Percentiles rank a stretch among this genome's conserved stretches.
Evolutionary conservation across 2,888 invertebrate genomes (phyloP).

Genomic region (Zeuzera pyrina): DNA sequence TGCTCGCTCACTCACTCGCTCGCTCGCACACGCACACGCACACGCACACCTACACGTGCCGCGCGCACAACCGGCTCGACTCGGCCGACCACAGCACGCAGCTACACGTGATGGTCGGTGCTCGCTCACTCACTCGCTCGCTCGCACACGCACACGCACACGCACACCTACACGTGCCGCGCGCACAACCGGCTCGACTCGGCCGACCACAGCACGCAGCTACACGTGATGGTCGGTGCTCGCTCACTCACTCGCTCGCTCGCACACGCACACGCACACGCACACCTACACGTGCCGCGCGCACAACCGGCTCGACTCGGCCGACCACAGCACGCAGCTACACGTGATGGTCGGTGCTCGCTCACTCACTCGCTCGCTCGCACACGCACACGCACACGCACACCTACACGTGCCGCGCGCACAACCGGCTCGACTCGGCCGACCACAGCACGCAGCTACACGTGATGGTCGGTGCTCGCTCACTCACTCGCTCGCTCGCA

Average conservation of each 20-base stretch:
- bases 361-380: neutral
- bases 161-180: conserved; percentile 83
- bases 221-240: too few species aligned
- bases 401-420: too few species aligned
- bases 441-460: neutral
- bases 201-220: conserved; percentile 95
- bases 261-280: conserved; percentile 90
- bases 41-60: neutral
- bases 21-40: neutral
- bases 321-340: conserved; percentile 6
- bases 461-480: neutral
- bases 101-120: too few species aligned
- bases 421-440: too few species aligned
- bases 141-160: conserved; percentile 75
- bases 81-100: too few species aligned
- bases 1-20: conserved; percentile 6
- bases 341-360: neutral
- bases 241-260: conserved; percentile 91
- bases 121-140: too few species aligned
- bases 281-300: conserved; percentile 83
- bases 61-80: too few species aligned
- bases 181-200: conserved; percentile 86
- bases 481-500: conserved; percentile 75
- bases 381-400: too few species aligned
- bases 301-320: too few species aligned